These are phyloP conservation scores for Tridacna crocea DNA, from an alignment of 2,888 invertebrate genomes.

Conservation along the genomic window DNA sequence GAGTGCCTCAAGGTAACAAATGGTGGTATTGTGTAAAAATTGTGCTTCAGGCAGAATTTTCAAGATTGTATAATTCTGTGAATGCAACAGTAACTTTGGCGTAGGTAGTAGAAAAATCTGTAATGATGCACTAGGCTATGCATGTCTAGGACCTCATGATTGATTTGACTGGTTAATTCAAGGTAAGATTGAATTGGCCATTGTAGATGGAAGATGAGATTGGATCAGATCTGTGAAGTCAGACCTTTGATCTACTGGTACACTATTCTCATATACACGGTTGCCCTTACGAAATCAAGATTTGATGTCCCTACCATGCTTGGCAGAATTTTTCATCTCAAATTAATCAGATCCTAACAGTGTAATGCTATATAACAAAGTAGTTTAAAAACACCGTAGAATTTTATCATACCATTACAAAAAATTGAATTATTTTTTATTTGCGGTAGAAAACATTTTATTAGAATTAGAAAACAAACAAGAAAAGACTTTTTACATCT, in stretches of 20 bases:
- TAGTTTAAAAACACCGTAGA: too few relatives aligned
- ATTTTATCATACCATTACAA: too few relatives aligned
- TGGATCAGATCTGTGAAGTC: background rate
- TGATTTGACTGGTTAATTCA: background rate
- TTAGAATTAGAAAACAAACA: too few relatives aligned
- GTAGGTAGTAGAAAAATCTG: background rate
- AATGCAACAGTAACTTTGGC: background rate
- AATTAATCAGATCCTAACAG: too few relatives aligned
- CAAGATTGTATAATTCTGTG: background rate
- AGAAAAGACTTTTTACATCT: too few relatives aligned
- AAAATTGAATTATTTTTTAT: too few relatives aligned
- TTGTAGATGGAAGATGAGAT: background rate
- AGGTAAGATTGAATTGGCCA: background rate
- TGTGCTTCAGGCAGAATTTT: slow-evolving; percentile 4
- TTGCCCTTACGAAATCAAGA: too few relatives aligned
- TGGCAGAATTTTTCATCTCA: too few relatives aligned
- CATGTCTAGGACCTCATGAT: background rate
- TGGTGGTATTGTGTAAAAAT: background rate
- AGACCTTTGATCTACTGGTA: background rate
- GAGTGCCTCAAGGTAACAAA: slow-evolving; percentile 22
- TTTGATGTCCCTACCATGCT: too few relatives aligned
- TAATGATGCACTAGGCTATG: background rate
- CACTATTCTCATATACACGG: too few relatives aligned
- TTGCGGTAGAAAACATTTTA: too few relatives aligned
- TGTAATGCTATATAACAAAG: too few relatives aligned